phyloP scores from a whole-genome alignment of 1,140 invertebrate genomes.

The Musca domestica region DNA sequence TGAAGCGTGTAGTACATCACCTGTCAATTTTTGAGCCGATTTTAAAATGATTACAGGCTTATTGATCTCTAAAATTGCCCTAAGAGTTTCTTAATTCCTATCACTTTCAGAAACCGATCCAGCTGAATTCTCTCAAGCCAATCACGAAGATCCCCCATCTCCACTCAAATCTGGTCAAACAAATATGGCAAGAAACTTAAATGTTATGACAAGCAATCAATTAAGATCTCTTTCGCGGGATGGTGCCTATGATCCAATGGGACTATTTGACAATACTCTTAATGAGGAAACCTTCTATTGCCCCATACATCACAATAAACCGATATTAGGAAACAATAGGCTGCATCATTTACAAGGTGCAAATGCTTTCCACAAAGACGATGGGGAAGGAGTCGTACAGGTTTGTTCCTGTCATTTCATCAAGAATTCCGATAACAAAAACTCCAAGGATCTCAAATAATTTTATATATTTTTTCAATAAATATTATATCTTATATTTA shows the following conservation, averaged over 20 bases:
- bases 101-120: constrained; percentile 10
- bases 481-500: not conserved
- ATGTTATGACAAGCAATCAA: too few relatives aligned
- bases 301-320: constrained; percentile 17
- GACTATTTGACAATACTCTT: not conserved
- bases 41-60: too few relatives aligned
- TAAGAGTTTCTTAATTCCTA: too few relatives aligned
- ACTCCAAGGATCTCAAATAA: not conserved
- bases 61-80: too few relatives aligned
- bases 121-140: constrained; percentile 8
- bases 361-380: not conserved
- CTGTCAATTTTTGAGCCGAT: too few relatives aligned
- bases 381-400: constrained; percentile 16
- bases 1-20: too few relatives aligned
- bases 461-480: not conserved
- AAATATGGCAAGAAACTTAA: too few relatives aligned
- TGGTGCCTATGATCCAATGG: too few relatives aligned
- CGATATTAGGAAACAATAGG: not conserved
- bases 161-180: too few relatives aligned
- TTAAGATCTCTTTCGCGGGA: too few relatives aligned
- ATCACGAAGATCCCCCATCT: not conserved
- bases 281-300: constrained; percentile 5
- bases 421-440: constrained; percentile 13
- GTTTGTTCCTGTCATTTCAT: constrained; percentile 24
- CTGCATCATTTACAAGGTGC: too few relatives aligned